A percentile compares a stretch with the other conserved stretches of the same genome.
Conservation (phyloP, 2,113 vertebrate species). For the Atrichornis clamosus region DNA sequence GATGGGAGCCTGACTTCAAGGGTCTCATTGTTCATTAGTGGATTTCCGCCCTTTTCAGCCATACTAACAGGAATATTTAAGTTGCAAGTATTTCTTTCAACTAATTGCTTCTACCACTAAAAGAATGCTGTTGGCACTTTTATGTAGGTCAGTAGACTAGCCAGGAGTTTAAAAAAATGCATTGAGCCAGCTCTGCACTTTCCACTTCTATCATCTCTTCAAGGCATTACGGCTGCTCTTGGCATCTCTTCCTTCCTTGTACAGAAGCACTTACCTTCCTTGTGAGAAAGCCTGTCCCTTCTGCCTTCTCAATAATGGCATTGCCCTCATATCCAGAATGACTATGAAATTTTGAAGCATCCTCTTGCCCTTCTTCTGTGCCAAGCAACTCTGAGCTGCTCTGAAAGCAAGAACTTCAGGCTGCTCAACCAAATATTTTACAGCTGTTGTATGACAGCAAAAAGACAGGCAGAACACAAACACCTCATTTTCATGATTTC, state of each 20-base stretch:
- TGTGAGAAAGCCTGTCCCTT: not conserved
- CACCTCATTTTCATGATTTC: not conserved
- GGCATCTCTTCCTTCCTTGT: not conserved
- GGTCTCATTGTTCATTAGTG: slow-evolving; percentile 73
- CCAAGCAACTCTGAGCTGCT: not conserved
- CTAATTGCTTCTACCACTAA: not conserved
- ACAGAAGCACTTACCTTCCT: not conserved
- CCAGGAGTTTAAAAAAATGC: not conserved
- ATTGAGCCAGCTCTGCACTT: not conserved
- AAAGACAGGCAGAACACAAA: not conserved
- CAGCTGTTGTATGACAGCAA: not conserved
- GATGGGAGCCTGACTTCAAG: slow-evolving; percentile 77
- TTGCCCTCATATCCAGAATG: not conserved
- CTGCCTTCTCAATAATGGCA: not conserved
- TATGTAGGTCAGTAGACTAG: not conserved
- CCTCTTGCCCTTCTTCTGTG: not conserved
- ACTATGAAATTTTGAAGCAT: not conserved
- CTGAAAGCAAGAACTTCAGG: not conserved
- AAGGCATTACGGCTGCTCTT: not conserved
- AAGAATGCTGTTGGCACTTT: not conserved
- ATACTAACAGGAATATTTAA: slow-evolving; percentile 41
- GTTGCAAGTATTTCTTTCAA: not conserved
- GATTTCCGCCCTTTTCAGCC: slow-evolving; percentile 79
- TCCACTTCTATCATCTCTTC: not conserved
- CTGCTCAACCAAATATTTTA: not conserved